Base-by-base conservation (phyloP, 2,113 vertebrate species). In the Aythya baeri region DNA sequence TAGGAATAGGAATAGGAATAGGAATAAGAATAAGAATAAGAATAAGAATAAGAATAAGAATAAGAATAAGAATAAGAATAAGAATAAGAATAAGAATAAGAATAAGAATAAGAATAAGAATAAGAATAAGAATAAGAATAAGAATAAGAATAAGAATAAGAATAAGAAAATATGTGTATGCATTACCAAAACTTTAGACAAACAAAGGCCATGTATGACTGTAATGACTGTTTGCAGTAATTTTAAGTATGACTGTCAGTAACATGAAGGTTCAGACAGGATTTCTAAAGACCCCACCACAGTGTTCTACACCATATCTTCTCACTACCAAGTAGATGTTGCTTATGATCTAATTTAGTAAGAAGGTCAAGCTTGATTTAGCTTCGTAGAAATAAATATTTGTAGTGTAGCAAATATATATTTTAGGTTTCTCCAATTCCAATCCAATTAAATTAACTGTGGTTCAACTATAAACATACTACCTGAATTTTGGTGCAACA, bases 241-340 rank as follows among this genome's bases (percentile, higher is more conserved):
- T 1, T 17, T 7, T 13, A 11, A 57, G 7, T 11, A 52, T 20
- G 46, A 32, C 3, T 63, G 13, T 34, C 12, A 23, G 9, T 11
- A 49, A 66, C 0, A 0, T 41, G 32, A 57, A 76, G 22, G 20
- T 68, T 80, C 44, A 62, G 20, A 27, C 0, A 62, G 3, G 12
- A 55, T 46, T 77, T 67, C 41, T 83, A 22, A 57, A 70, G 38
- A 61, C 22, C 70, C 13, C 17, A 67, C 21, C 10, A 38, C 11
- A 34, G 23, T 13, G 7, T 80, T 66, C 58, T 79, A 66, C 13
- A 44, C 22, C 36, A 27, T 46, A 78, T 55, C 36, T 63, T 59
- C 49, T 5, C 27, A 50, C 8, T 36, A 88, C 9, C 9, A 88
- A 70, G 27, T 58, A 41, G 54, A 70, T 86, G 49, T 77, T 13